Evolutionary conservation across 2,797 vertebrate genomes (phyloP), one percentile per base, ranked within the genome.

Genomic region (Eleutherodactylus coqui): DNA sequence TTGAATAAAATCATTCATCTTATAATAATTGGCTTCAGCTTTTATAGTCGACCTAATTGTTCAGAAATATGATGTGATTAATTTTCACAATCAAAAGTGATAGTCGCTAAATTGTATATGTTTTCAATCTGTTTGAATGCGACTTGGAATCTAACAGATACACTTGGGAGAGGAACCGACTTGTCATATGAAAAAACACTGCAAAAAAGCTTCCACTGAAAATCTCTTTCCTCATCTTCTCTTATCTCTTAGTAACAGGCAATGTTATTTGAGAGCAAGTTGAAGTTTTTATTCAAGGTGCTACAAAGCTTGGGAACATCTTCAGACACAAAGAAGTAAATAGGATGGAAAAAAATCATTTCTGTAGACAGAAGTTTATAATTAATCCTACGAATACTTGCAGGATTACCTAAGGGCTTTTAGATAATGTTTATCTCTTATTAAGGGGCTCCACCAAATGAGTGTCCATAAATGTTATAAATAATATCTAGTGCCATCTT

Each of bases 221-320:
- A 84, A 84, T 84, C 72, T 84, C 41, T 49, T 84, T 38, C 53
- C 41, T 34, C 51, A 76, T 75, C 72, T 76, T 62, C 16, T 83
- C 53, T 83, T 83, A 83, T 83, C 55, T 75, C 34, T 84, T 60
- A 36, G 60, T 67, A 67, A 67, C 79, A 81, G 60, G 79, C 60
- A 45, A 43, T 81, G 62, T 49, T 69, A 34, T 49, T 67, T 62
- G 29, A 67, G 79, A 69, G 62, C 0, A 69, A 29, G 34, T 21
- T 36, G 60, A 17, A 49, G 64, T 55, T 82, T 70, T 60, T 82
- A 41, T 82, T 82, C 72, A 53, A 38, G 45, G 34, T 72, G 10
- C 47, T 72, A 51, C 49, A 82, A 82, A 82, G 45, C 67, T 82
- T 32, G 21, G 43, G 34, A 80, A 81, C 60, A 82, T 82, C 47